Evolutionary conservation across 1,140 invertebrate genomes (phyloP).

Genomic region (Limonius californicus): DNA sequence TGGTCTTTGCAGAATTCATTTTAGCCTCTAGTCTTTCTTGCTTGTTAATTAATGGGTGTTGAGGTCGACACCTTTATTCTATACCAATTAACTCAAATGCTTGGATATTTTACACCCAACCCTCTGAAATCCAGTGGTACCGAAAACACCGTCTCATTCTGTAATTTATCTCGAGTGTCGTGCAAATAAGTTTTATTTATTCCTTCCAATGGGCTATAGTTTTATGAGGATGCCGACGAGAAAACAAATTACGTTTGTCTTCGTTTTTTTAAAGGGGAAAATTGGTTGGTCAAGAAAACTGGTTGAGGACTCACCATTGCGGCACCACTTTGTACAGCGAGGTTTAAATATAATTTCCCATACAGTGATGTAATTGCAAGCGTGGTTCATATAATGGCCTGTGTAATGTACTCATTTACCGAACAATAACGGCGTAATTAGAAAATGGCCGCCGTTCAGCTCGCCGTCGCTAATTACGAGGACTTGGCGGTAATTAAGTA

Average conservation of each 20-base stretch:
- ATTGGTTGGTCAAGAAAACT: background rate
- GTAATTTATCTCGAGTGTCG: too few relatives aligned
- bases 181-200: too few relatives aligned
- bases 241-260: too few relatives aligned
- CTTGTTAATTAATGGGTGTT: conserved; percentile 30
- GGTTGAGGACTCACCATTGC: background rate
- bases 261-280: too few relatives aligned
- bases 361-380: conserved; percentile 23
- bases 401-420: conserved; percentile 27
- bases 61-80: conserved; percentile 25
- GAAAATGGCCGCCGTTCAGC: conserved; percentile 29
- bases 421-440: conserved; percentile 26
- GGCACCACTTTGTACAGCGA: background rate
- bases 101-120: background rate
- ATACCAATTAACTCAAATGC: conserved; percentile 28
- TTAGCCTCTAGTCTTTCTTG: conserved; percentile 22
- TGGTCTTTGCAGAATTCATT: background rate
- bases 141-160: too few relatives aligned
- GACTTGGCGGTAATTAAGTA: conserved; percentile 33
- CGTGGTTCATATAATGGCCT: conserved; percentile 18
- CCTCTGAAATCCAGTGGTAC: too few relatives aligned
- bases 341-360: conserved; percentile 25
- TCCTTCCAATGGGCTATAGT: too few relatives aligned
- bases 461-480: conserved; percentile 33
- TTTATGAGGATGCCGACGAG: too few relatives aligned